Evolutionary conservation across 2,797 vertebrate species (phyloP), one percentile per base, ranked within the genome.

Genomic region (Enteromius paludinosus): DNA sequence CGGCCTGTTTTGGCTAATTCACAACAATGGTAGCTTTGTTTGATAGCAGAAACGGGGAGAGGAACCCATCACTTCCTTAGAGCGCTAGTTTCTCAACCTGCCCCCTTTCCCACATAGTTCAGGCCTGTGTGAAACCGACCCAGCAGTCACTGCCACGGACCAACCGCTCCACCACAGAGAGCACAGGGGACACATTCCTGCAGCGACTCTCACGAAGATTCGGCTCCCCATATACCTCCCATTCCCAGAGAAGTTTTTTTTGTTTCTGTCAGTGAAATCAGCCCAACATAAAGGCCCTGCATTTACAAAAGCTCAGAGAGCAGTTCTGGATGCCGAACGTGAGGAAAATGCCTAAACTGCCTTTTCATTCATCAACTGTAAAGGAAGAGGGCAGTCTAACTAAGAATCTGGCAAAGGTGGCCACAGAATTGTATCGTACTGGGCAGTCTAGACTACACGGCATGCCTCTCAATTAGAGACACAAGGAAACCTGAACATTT

Each of bases 21-120:
- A 59, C 69, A 68, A 87, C 81, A 88, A 84, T 73, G 81, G 59
- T 45, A 52, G 47, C 76, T 69, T 78, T 87, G 85, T 87, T 80
- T 79, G 52, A 68, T 79, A 49, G 85, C 65, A 86, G 59, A 84
- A 80, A 74, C 54, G 45, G 33, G 8, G 33, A 86, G 83, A 85
- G 82, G 79, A 88, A 85, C 64, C 77, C 43, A 23, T 41, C 62
- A 69, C n/a, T 65, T 73, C 76, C 78, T 82, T 45, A 52, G 49
- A 43, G 9, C 5, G 59, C 68, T 65, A 75, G 78, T 70, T 77
- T 47, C 81, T 82, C 18, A 76, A 69, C 35, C 65, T 62, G 73
- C 12, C 47, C 71, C 20, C 62, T 83, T 83, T 69, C 78, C 20
- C 38, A 69, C 66, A 73, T 43, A 8, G 70, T 62, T 79, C 18